phyloP scores from a whole-genome alignment of 2,113 vertebrate species.

The Corythornis madagascariensis region DNA sequence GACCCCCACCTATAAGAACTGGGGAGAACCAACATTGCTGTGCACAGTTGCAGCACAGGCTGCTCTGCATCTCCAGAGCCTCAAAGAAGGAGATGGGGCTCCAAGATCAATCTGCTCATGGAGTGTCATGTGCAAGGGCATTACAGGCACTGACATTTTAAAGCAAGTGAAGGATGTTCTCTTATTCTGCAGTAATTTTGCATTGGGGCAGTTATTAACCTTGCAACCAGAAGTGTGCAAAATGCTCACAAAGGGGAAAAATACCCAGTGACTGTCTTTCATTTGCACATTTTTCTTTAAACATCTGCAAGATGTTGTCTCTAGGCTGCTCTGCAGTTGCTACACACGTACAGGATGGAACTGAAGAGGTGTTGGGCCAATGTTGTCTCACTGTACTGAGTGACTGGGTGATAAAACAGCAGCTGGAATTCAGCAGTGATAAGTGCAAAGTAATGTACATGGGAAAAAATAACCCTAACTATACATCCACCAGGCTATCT shows the following conservation, averaged over 20 bases:
- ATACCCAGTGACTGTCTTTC: rapidly evolving
- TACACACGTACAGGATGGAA: not conserved
- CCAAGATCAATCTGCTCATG: not conserved
- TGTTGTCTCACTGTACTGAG: constrained; percentile 10
- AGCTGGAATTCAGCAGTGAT: not conserved
- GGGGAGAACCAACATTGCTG: not conserved
- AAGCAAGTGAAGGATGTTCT: not conserved
- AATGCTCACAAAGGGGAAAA: not conserved
- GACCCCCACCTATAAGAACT: not conserved
- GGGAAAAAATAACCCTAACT: constrained; percentile 24
- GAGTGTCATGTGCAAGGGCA: not conserved
- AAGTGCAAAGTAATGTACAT: not conserved
- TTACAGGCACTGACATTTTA: not conserved
- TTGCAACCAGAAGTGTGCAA: not conserved
- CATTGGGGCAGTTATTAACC: not conserved
- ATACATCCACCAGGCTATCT: not conserved
- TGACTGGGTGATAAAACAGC: constrained; percentile 44
- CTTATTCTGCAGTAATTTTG: not conserved
- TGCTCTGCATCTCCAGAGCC: not conserved
- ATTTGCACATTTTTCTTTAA: not conserved
- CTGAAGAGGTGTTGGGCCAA: not conserved
- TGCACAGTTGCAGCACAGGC: not conserved
- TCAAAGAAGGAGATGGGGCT: not conserved
- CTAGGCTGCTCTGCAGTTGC: not conserved
- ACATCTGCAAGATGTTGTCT: not conserved